Base-by-base conservation (phyloP, 2,797 vertebrate genomes). In the Glossophaga mutica region DNA sequence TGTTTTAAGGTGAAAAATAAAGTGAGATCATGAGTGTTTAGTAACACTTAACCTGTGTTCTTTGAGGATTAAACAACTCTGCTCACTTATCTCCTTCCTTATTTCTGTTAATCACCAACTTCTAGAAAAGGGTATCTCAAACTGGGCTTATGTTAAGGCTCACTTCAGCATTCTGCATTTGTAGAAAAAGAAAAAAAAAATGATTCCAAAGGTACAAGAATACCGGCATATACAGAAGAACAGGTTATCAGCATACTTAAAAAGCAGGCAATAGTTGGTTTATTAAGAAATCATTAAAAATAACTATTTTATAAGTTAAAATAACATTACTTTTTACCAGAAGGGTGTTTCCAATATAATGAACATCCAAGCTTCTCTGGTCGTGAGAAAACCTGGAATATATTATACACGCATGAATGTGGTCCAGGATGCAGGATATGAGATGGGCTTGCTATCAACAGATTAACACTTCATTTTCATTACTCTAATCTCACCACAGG, bases 391-490 rank as follows among this genome's bases (percentile, higher is more conserved):
- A 97, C 96, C 97, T 98, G 97, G 93, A 97, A 96, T 96, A 95
- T 96, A 97, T 98, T 98, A 98, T 83, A 90, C 76, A 96, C 9
- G 32, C 70, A 94, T 94, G 85, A 94, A 96, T 78, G 97, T 97
- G 92, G 95, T 93, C 79, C 37, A 37, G 85, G 92, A 96, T 91
- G 83, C 85, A 79, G 96, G 55, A 95, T 97, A 98, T 73, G 44
- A 97, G 97, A 97, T 97, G 55, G 95, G 86, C 96, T 65, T 97
- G 94, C 97, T 74, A 97, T 94, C 91, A 78, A 89, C 94, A 98
- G 76, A 96, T 97, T 97, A 98, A 97, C 96, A 98, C 97, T 97
- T 97, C 94, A 95, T 97, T 98, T 98, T 96, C 87, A 91, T 98
- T 97, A 96, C 95, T 95, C 95, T 94, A 97, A 98, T 95, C 82